These are phyloP conservation scores for Oncorhynchus kisutch DNA, from an alignment of 2,113 vertebrate species.

Conservation along the genomic window DNA sequence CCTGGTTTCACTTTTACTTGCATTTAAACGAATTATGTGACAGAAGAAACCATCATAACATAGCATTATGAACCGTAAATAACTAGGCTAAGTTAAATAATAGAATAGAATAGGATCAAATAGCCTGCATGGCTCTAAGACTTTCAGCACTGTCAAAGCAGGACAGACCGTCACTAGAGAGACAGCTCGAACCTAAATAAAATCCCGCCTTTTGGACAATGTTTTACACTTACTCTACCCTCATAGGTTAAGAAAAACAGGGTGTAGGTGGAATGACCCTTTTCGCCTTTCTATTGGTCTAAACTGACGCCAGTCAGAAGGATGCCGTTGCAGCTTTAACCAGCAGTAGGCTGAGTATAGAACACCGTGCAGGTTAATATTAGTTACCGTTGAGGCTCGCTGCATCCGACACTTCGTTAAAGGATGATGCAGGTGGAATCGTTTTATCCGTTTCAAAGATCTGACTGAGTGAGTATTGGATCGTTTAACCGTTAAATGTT, in stretches of 20 bases:
- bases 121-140: neutral
- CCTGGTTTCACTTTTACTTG: too few relatives aligned
- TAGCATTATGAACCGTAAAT: too few relatives aligned
- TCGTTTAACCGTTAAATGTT: slow-evolving; percentile 13
- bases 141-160: neutral
- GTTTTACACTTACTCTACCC: neutral
- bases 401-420: slow-evolving; percentile 48
- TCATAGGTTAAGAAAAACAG: slow-evolving; percentile 14
- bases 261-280: neutral
- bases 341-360: slow-evolving; percentile 55
- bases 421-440: slow-evolving; percentile 51
- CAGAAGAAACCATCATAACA: too few relatives aligned
- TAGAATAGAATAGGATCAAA: too few relatives aligned
- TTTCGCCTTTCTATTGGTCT: slow-evolving; percentile 56
- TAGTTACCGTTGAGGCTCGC: slow-evolving; percentile 58
- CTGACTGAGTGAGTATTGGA: slow-evolving; percentile 54
- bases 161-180: neutral
- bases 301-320: slow-evolving; percentile 50
- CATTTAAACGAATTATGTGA: too few relatives aligned
- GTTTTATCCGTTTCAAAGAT: slow-evolving; percentile 17
- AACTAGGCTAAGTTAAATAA: too few relatives aligned
- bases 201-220: slow-evolving; percentile 11
- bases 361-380: slow-evolving; percentile 50
- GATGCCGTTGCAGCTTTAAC: slow-evolving; percentile 62
- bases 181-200: slow-evolving; percentile 33